Evolutionary conservation across 2,113 vertebrate species (phyloP), one percentile per base, ranked within the genome.

Genomic region (Solenodon paradoxus): DNA sequence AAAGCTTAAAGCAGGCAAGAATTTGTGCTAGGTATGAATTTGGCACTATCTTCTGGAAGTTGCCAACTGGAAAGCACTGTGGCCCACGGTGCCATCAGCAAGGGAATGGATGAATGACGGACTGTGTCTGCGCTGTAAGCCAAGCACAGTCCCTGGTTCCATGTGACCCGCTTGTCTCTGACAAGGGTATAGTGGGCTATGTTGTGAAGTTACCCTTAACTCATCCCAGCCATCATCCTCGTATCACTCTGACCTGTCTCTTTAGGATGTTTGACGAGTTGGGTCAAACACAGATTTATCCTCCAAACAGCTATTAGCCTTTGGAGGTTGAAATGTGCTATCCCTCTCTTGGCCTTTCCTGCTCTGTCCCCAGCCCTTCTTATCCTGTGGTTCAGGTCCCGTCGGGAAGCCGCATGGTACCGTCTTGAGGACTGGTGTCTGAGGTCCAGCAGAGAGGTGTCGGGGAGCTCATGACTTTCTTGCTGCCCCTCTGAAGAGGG

Each of bases 71-170:
- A 49, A 87, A 35, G 69, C 9, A 0, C 55, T 38, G 19, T 6
- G 7, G 22, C 22, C 63, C 22, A 5, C 5, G 1, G n/a, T 5
- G 19, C 24, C 0, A n/a, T n/a, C n/a, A n/a, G n/a, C n/a, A n/a
- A n/a, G n/a, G n/a, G n/a, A n/a, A n/a, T n/a, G n/a, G n/a, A n/a
- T n/a, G n/a, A n/a, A n/a, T n/a, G n/a, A n/a, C n/a, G n/a, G n/a
- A n/a, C n/a, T n/a, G n/a, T n/a, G n/a, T n/a, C n/a, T n/a, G n/a
- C n/a, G n/a, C n/a, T n/a, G n/a, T 57, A 66, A n/a, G 32, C 47
- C 72, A 66, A 51, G 8, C 9, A 1, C 12, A 9, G 38, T 32
- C 72, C 40, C n/a, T n/a, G n/a, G n/a, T n/a, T n/a, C n/a, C n/a
- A n/a, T n/a, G n/a, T n/a, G n/a, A n/a, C n/a, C n/a, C n/a, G n/a